Evolutionary conservation across 1,140 invertebrate genomes (phyloP), one percentile per base, ranked within the genome.

Genomic region (Alviniconcha marisindica): DNA sequence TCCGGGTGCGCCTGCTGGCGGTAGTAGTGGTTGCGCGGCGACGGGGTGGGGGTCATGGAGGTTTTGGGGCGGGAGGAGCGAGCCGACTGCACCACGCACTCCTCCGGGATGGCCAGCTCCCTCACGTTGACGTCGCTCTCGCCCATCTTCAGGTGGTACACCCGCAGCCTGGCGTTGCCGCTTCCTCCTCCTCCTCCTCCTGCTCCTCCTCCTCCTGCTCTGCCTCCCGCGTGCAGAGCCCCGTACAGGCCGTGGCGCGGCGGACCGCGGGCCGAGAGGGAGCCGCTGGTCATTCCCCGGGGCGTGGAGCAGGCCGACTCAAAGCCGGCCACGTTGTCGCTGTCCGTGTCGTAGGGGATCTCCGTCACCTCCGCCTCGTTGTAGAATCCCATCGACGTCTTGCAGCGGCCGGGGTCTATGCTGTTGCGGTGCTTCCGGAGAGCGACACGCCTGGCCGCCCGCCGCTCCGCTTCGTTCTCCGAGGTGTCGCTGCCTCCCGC

Each of bases 331-430:
- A 79, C 60, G 77, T 60, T 79, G 38, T 79, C 77, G 36, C 60
- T 66, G 51, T 79, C 60, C 0, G 51, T 79, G 51, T 73, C 81
- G 33, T 82, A 69, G 0, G 71, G 42, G 56, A 73, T 69, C 48
- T 54, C 71, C 33, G 71, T 73, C 44, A 38, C 66, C 48, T 87
- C 83, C 28, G 76, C 82, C 51, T 85, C 84, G 69, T 86, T 86
- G 83, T 87, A 85, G 83, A 87, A 88, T 82, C 87, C 87, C 87
- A 88, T 83, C 79, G 85, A 88, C 28, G 87, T 87, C 66, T 84
- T 85, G 66, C 85, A 86, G 36, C 87, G 77, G n/a, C 83, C 84
- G 5, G 85, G 85, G 79, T 79, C 83, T 15, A 82, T 76, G 48
- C 44, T 79, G 44, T 76, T 76, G 2, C 73, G 73, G 77, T 87